A percentile compares a stretch with the other conserved stretches of the same genome.
Conservation (phyloP, 2,113 vertebrate genomes). For the Vombatus ursinus region DNA sequence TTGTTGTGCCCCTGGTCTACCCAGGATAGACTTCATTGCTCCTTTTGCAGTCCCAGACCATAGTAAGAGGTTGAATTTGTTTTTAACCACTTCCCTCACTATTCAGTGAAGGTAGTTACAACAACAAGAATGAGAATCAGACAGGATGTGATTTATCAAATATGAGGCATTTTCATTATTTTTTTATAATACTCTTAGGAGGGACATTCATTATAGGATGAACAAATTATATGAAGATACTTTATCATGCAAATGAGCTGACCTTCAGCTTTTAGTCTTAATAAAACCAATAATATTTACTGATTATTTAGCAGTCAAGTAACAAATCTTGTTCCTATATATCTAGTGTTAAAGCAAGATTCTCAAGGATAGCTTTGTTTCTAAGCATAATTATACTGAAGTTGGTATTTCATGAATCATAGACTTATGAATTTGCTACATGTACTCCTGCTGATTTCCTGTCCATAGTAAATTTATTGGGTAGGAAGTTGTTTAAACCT, state of each 20-base stretch:
- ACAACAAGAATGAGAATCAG: not conserved
- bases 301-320: not conserved
- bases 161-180: not conserved
- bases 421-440: not conserved
- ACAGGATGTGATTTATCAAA: not conserved
- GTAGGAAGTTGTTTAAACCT: not conserved
- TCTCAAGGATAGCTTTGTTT: not conserved
- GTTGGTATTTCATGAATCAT: not conserved
- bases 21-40: not conserved
- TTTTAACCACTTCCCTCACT: not conserved
- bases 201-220: not conserved
- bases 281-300: not conserved
- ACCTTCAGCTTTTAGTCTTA: not conserved
- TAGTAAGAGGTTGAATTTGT: not conserved
- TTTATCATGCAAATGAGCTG: not conserved
- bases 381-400: not conserved
- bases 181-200: not conserved
- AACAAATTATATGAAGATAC: not conserved
- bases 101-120: not conserved
- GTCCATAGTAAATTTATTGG: not conserved
- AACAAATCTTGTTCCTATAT: slow-evolving; percentile 3
- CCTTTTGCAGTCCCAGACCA: not conserved
- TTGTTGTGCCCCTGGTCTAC: not conserved
- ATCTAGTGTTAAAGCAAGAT: slow-evolving; percentile 9
- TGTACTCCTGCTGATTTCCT: not conserved